Conservation (phyloP, 2,113 vertebrate genomes). For the Alaudala cheleensis region DNA sequence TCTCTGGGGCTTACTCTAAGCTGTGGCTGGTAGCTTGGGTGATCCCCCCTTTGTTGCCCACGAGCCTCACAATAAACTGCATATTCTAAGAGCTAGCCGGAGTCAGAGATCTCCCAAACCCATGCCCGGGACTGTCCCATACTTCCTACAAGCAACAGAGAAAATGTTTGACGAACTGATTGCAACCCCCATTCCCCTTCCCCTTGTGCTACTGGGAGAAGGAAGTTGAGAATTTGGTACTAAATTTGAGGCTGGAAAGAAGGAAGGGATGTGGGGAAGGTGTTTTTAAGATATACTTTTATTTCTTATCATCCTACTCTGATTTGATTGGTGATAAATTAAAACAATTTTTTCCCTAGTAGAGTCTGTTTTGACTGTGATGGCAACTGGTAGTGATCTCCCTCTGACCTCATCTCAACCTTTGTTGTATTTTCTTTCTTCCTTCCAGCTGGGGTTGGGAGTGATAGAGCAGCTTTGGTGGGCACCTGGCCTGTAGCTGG, state of each 20-base stretch:
- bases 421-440: not conserved
- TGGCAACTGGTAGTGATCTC: not conserved
- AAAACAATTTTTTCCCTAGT: not conserved
- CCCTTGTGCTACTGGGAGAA: not conserved
- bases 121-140: too few relatives aligned
- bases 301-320: not conserved
- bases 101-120: too few relatives aligned
- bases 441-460: not conserved
- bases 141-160: not conserved
- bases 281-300: not conserved
- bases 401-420: not conserved
- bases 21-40: too few relatives aligned
- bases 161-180: not conserved
- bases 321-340: not conserved
- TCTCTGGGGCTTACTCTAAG: too few relatives aligned
- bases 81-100: too few relatives aligned
- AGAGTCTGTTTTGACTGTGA: not conserved
- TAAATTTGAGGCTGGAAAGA: not conserved
- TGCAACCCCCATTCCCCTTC: not conserved
- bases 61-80: too few relatives aligned
- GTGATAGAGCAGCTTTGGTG: not conserved
- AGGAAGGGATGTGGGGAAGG: not conserved
- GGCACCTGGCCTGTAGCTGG: not conserved
- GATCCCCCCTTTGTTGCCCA: too few relatives aligned
- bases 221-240: not conserved